These are phyloP conservation scores for Chaetodon trifascialis DNA, from an alignment of 2,113 vertebrate genomes.

Conservation along the genomic window DNA sequence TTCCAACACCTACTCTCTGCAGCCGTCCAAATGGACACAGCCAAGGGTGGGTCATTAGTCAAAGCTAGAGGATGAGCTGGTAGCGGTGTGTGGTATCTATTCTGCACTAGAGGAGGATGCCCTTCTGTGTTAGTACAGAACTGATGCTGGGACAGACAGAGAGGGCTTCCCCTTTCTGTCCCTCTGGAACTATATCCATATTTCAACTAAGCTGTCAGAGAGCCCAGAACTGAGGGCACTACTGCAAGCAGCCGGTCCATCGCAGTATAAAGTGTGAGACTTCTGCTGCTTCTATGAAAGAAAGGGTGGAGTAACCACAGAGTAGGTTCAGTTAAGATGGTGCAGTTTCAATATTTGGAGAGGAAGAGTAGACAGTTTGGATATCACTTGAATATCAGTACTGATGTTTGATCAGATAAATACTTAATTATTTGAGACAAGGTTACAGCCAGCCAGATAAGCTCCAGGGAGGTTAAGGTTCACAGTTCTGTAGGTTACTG, in stretches of 20 bases:
- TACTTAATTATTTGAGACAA: slow-evolving; percentile 2
- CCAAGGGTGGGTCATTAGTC: slow-evolving; percentile 44
- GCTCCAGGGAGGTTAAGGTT: neutral
- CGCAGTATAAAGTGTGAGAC: neutral
- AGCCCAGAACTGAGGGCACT: slow-evolving; percentile 15
- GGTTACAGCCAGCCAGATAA: neutral
- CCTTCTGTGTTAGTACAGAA: slow-evolving; percentile 21
- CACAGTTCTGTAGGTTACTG: neutral
- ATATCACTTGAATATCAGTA: neutral
- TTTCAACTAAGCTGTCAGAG: slow-evolving; percentile 45
- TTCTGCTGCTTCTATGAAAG: slow-evolving; percentile 16
- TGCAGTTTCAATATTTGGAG: slow-evolving; percentile 6
- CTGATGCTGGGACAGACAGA: slow-evolving; percentile 30
- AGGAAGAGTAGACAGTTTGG: neutral
- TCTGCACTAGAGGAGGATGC: slow-evolving; percentile 11
- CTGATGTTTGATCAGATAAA: neutral
- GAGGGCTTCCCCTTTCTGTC: slow-evolving; percentile 21
- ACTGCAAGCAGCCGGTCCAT: slow-evolving; percentile 31
- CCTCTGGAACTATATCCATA: slow-evolving; percentile 29
- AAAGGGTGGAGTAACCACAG: neutral
- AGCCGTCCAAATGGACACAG: slow-evolving; percentile 5
- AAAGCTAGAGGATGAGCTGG: slow-evolving; percentile 37
- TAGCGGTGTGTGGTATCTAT: neutral
- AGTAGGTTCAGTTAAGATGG: neutral
- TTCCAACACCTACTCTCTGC: slow-evolving; percentile 11